These are phyloP conservation scores for Pachypanchax playfairii DNA, from an alignment of 2,113 vertebrate genomes.

Conservation along the genomic window DNA sequence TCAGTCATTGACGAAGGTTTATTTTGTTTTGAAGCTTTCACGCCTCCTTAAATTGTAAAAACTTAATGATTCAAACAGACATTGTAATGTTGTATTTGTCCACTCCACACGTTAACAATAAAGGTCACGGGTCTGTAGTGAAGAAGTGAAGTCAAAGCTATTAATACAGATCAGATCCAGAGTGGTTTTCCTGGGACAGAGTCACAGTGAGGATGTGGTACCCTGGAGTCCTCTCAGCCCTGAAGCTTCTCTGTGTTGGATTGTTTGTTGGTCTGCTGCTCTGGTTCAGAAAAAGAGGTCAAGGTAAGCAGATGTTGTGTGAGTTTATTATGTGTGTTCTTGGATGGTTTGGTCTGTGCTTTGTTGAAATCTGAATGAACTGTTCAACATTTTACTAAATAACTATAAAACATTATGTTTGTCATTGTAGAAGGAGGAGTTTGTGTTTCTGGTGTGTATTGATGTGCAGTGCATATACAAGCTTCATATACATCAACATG, in stretches of 20 bases:
- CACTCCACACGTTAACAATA: conserved; percentile 10
- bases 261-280: conserved; percentile 36
- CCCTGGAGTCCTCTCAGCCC: not conserved
- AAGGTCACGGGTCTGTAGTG: conserved; percentile 28
- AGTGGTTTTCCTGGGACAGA: conserved; percentile 20
- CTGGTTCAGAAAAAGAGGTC: conserved; percentile 40
- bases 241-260: conserved; percentile 26
- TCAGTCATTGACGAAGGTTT: too few species aligned
- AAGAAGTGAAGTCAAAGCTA: conserved; percentile 52
- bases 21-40: not conserved
- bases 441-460: too few species aligned
- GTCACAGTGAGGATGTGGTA: conserved; percentile 42
- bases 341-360: conserved; percentile 1
- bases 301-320: conserved; percentile 15
- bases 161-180: conserved; percentile 44
- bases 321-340: conserved; percentile 14
- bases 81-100: conserved; percentile 4
- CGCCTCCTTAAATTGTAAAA: not conserved
- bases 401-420: not conserved
- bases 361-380: conserved; percentile 5
- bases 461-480: conserved; percentile 7
- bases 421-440: not conserved
- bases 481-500: not conserved
- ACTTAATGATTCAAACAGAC: not conserved
- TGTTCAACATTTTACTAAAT: not conserved